Conservation (phyloP, 1,140 invertebrate genomes). For the Limonius californicus region DNA sequence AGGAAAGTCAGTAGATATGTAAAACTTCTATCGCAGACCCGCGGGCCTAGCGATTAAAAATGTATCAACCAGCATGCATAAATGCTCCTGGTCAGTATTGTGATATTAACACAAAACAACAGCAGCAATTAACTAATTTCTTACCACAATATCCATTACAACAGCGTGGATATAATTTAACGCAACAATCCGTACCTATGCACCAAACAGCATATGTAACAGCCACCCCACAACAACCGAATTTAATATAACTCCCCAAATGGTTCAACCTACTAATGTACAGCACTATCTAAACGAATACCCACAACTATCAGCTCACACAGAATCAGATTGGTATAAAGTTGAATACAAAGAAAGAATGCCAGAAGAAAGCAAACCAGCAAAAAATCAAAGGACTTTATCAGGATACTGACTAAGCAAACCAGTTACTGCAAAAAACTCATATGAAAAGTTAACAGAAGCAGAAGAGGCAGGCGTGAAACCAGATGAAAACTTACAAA, state of each 20-base stretch:
- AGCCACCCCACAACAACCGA: background rate
- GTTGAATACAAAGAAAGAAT: background rate
- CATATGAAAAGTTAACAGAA: too few species aligned
- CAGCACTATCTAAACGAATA: background rate
- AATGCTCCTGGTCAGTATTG: background rate
- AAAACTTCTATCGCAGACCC: background rate
- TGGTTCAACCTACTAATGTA: background rate
- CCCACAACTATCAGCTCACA: background rate
- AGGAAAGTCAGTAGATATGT: background rate
- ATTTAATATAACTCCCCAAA: too few species aligned
- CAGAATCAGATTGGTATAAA: background rate
- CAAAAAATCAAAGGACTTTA: background rate
- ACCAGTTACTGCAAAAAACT: background rate
- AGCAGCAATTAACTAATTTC: background rate
- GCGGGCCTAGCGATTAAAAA: background rate
- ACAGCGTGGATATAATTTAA: background rate
- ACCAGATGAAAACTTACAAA: too few species aligned
- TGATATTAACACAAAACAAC: background rate
- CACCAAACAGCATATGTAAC: background rate
- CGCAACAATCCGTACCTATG: background rate
- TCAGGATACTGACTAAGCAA: too few species aligned
- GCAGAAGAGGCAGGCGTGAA: too few species aligned
- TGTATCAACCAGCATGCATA: background rate
- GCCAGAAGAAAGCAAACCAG: background rate
- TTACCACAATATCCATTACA: background rate